Conservation (phyloP, 2,888 invertebrate genomes). For the Cataglyphis albicans region DNA sequence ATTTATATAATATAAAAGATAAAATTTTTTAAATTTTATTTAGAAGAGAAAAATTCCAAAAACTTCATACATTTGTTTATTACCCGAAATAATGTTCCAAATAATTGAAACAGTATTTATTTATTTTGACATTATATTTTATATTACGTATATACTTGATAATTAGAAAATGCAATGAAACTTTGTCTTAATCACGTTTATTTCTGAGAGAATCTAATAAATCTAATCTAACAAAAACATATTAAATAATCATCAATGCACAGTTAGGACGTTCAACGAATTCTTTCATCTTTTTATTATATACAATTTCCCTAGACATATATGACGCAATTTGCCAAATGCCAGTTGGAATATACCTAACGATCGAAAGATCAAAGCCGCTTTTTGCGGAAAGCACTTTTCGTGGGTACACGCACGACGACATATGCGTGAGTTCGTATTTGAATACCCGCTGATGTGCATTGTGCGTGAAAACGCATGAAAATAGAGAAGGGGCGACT, state of each 20-base stretch:
- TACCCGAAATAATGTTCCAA: not conserved
- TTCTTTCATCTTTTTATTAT: slow-evolving; percentile 54
- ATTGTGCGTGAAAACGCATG: not conserved
- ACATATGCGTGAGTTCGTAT: not conserved
- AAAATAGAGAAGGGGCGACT: not conserved
- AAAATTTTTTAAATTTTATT: not conserved
- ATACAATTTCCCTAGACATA: slow-evolving; percentile 7
- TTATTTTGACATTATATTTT: not conserved
- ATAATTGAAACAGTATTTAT: not conserved
- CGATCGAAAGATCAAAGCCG: slow-evolving; percentile 75
- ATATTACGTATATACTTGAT: not conserved
- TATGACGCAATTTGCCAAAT: not conserved
- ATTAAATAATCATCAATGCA: not conserved
- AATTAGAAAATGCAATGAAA: not conserved
- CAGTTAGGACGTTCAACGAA: not conserved
- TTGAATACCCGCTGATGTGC: not conserved
- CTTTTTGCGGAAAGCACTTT: slow-evolving; percentile 57
- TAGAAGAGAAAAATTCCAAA: not conserved
- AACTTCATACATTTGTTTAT: not conserved
- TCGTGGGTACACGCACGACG: not conserved
- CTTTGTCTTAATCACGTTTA: not conserved
- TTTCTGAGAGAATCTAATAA: not conserved
- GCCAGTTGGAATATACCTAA: slow-evolving; percentile 28
- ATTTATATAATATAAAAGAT: not conserved
- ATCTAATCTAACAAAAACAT: not conserved